A percentile compares a stretch with the other conserved stretches of the same genome.
Evolutionary conservation across 2,113 vertebrate species (phyloP).

Genomic region (Lichenostomus cassidix): DNA sequence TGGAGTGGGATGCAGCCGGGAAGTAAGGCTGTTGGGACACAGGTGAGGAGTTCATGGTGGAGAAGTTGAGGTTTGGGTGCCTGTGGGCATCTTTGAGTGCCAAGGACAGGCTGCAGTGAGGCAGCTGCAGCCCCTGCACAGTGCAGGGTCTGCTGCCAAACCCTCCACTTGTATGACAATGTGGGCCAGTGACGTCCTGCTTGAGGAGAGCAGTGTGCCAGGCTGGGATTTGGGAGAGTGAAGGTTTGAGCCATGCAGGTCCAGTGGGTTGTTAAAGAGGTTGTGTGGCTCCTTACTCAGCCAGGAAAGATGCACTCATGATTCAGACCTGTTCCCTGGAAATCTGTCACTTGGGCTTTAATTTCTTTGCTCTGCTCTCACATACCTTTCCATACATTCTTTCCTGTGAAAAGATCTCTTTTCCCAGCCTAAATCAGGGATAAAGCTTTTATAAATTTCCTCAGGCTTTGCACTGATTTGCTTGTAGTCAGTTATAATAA

Average conservation of each 20-base stretch:
- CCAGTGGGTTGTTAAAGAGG: background rate
- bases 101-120: background rate
- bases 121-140: background rate
- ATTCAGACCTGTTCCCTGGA: background rate
- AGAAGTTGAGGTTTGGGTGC: background rate
- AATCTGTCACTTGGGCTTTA: background rate
- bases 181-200: background rate
- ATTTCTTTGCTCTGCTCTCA: background rate
- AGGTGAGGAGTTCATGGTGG: background rate
- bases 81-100: background rate
- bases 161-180: background rate
- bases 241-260: background rate
- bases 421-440: background rate
- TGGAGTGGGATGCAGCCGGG: fast-evolving
- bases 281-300: background rate
- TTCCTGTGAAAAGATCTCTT: background rate
- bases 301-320: background rate
- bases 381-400: background rate
- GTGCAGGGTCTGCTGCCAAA: background rate
- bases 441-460: background rate
- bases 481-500: background rate
- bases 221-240: background rate
- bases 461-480: background rate
- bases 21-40: background rate
- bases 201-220: background rate